Conservation (phyloP, 2,113 vertebrate species). For the Otocyon megalotis region DNA sequence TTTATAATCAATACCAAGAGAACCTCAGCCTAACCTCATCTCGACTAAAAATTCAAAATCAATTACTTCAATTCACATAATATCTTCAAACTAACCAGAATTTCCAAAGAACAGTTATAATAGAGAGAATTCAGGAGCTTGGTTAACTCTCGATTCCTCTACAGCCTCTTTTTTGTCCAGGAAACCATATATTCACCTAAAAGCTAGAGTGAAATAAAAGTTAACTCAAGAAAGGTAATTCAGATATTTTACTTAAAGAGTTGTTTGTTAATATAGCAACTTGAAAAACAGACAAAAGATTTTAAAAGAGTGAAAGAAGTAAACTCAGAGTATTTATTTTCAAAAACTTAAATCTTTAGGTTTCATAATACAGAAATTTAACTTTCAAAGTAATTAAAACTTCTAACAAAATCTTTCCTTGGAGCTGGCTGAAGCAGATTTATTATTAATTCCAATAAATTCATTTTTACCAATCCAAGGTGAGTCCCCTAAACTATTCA, state of each 20-base stretch:
- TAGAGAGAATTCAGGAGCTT: background rate
- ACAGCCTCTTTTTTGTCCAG: background rate
- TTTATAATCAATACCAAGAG: conserved; percentile 23
- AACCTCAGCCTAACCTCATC: background rate
- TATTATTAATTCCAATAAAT: conserved; percentile 27
- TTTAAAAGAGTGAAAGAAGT: conserved; percentile 38
- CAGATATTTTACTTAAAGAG: background rate
- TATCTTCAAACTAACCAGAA: conserved; percentile 45
- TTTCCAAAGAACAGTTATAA: conserved; percentile 49
- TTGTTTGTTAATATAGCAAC: background rate
- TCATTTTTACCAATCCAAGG: background rate
- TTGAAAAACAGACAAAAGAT: conserved; percentile 13
- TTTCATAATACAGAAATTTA: conserved; percentile 10
- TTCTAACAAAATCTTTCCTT: conserved; percentile 34
- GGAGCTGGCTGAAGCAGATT: background rate
- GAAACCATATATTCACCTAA: background rate
- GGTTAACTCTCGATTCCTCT: background rate
- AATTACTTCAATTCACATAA: background rate
- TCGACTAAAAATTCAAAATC: conserved; percentile 57
- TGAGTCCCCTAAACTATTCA: background rate
- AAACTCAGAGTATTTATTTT: conserved; percentile 1
- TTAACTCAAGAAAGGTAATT: conserved; percentile 28
- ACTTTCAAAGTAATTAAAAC: background rate
- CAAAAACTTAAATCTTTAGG: conserved; percentile 24
- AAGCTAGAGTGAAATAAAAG: conserved; percentile 39